phyloP scores from a whole-genome alignment of 2,888 invertebrate genomes.

The Drosophila helvetica region DNA sequence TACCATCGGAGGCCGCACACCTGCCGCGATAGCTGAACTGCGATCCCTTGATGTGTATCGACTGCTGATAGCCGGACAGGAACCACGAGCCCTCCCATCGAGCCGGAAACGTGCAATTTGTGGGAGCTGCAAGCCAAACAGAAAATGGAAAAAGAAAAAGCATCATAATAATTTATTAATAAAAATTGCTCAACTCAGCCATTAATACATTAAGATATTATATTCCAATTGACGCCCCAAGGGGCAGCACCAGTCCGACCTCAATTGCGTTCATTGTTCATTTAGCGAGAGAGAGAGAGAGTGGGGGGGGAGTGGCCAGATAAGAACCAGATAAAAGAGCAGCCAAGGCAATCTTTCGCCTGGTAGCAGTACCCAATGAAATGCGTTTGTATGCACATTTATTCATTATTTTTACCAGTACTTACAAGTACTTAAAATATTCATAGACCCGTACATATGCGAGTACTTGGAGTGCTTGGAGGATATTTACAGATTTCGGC shows the following conservation, averaged over 20 bases:
- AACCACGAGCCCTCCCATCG: constrained; percentile 96
- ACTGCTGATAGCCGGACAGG: constrained; percentile 94
- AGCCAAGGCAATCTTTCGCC: constrained; percentile 32
- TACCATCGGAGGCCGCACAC: constrained; percentile 92
- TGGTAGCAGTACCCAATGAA: constrained; percentile 3
- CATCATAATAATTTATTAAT: constrained; percentile 60
- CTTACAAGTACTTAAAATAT: constrained; percentile 6
- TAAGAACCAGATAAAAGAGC: constrained; percentile 49
- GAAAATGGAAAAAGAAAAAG: constrained; percentile 14
- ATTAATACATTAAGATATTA: constrained; percentile 55
- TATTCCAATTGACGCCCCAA: constrained; percentile 56
- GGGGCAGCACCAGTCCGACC: constrained; percentile 47
- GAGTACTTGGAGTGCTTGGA: neutral
- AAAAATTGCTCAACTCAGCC: constrained; percentile 41
- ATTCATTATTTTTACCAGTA: constrained; percentile 1
- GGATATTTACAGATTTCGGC: constrained; percentile 35
- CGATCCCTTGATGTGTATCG: constrained; percentile 92
- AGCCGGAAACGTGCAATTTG: constrained; percentile 92
- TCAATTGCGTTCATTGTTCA: constrained; percentile 73
- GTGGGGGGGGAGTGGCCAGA: constrained; percentile 21
- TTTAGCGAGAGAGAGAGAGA: constrained; percentile 57
- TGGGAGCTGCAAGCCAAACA: constrained; percentile 73
- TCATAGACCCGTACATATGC: neutral
- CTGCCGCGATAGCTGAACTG: constrained; percentile 93
- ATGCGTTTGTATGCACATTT: constrained; percentile 22